These are phyloP conservation scores for Eulemur coronatus DNA, from an alignment of 2,797 vertebrate genomes.

Conservation along the genomic window DNA sequence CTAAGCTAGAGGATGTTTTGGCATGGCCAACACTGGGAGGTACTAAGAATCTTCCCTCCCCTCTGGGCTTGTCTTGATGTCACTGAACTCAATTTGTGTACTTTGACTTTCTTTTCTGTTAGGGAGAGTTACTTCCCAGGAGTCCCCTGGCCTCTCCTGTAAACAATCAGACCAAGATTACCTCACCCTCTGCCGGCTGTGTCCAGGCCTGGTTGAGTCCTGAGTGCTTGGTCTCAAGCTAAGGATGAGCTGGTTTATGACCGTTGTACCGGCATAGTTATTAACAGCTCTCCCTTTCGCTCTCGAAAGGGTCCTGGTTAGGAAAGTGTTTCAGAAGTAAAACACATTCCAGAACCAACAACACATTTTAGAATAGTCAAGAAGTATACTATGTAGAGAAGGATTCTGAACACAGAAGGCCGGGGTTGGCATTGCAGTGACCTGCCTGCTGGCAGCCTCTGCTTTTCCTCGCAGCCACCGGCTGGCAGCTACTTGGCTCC, in stretches of 20 bases:
- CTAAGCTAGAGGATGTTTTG: neutral
- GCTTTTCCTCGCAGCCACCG: neutral
- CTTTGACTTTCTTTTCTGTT: neutral
- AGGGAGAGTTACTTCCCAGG: neutral
- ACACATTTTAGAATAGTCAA: neutral
- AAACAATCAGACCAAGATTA: neutral
- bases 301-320: neutral
- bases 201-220: neutral
- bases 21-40: neutral
- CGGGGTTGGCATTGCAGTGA: neutral
- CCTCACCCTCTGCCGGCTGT: neutral
- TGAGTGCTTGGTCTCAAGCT: neutral
- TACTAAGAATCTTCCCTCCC: neutral
- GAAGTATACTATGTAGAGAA: neutral
- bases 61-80: neutral
- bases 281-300: neutral
- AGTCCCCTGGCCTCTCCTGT: neutral
- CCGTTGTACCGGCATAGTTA: neutral
- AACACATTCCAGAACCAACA: neutral
- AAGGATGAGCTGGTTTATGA: neutral
- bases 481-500: constrained; percentile 11
- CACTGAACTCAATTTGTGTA: neutral
- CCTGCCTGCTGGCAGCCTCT: too few relatives aligned
- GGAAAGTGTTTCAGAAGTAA: neutral
- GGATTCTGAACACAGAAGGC: neutral